Evolutionary conservation across 1,140 invertebrate species (phyloP).

Genomic region (Drosophila jambulina): DNA sequence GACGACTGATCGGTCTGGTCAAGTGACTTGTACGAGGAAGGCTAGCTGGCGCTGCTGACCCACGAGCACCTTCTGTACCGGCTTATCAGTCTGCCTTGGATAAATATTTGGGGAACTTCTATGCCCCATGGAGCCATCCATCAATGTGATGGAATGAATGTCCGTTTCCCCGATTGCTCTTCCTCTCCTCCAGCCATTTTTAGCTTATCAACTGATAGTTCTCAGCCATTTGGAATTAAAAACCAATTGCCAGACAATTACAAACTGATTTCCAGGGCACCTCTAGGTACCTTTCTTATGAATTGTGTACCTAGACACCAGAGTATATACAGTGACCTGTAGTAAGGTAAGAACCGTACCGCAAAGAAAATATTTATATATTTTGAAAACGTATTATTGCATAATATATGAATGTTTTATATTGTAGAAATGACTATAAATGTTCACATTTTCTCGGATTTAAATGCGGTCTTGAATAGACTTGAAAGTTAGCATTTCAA

Average conservation of each 20-base stretch:
- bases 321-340: not conserved
- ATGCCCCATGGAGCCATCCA: conserved; percentile 53
- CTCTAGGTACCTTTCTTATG: not conserved
- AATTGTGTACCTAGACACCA: not conserved
- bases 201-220: conserved; percentile 48
- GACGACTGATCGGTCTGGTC: conserved; percentile 73
- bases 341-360: not conserved
- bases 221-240: conserved; percentile 55
- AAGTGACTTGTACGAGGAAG: conserved; percentile 63
- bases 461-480: no score
- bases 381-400: no score
- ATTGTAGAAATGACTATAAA: not conserved
- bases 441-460: no score
- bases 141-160: conserved; percentile 66
- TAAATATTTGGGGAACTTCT: conserved; percentile 50
- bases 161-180: not conserved
- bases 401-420: not conserved
- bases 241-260: conserved; percentile 61
- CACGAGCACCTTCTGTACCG: conserved; percentile 41
- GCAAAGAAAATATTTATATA: not conserved
- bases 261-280: conserved; percentile 15
- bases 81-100: conserved; percentile 67
- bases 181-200: not conserved
- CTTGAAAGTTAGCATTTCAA: no score
- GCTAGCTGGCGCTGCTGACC: conserved; percentile 13